These are phyloP conservation scores for Cylindroiulus punctatus DNA, from an alignment of 2,888 invertebrate genomes.

Conservation along the genomic window DNA sequence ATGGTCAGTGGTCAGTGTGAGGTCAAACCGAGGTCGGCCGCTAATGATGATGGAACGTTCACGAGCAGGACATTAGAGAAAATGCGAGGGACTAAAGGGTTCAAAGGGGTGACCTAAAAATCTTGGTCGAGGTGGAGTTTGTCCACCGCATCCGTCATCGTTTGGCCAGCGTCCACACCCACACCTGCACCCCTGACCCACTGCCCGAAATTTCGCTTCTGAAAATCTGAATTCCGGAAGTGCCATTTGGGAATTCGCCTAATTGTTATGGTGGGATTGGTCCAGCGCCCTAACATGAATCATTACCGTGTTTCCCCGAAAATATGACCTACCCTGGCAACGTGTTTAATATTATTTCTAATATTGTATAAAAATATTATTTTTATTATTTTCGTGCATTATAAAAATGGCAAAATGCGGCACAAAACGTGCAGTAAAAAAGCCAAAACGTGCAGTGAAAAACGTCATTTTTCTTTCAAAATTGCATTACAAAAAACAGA, in stretches of 20 bases:
- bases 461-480: too few relatives aligned
- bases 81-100: not conserved
- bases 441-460: too few relatives aligned
- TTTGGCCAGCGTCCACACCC: not conserved
- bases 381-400: too few relatives aligned
- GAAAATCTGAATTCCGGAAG: not conserved
- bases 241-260: not conserved
- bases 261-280: not conserved
- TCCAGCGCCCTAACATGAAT: too few relatives aligned
- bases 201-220: not conserved
- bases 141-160: not conserved
- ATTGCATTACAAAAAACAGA: too few relatives aligned
- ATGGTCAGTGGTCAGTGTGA: conserved; percentile 1
- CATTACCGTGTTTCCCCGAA: too few relatives aligned
- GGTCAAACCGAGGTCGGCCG: not conserved
- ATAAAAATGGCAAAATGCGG: too few relatives aligned
- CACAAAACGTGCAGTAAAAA: too few relatives aligned
- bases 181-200: not conserved
- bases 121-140: not conserved
- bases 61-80: not conserved
- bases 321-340: too few relatives aligned
- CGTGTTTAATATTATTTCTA: too few relatives aligned
- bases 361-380: too few relatives aligned
- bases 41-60: conserved; percentile 33
- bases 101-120: conserved; percentile 1